Base-by-base conservation (phyloP, 2,113 vertebrate genomes). In the Rhabdornis inornatus region DNA sequence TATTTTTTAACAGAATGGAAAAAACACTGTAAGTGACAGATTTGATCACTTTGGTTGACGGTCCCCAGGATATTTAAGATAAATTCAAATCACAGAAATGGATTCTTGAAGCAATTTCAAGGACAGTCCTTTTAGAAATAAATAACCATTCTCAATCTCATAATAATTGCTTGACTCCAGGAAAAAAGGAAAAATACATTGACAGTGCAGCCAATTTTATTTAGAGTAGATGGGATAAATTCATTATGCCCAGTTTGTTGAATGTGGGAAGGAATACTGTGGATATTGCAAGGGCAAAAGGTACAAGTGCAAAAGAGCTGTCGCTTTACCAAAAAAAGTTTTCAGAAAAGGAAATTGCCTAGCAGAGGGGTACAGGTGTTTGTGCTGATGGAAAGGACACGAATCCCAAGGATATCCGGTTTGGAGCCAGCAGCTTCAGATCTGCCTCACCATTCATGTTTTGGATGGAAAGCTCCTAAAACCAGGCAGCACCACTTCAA, bases 51-150 rank as follows among this genome's bases (percentile, higher is more conserved):
- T 87, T 13, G 3, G 11, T 28, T 90, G 63, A 65, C 60, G 77
- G 56, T 91, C 93, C 57, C 8, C 57, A 80, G 33, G 50, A 61
- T 86, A 44, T 55, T 87, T 63, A 83, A 85, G 83, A 83, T 7
- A 70, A 59, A 57, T 63, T 69, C 21, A 12, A 33, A 23, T 27
- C 6, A 14, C 17, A 42, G n/a, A 82, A 92, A 76, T 61, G 39
- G 39, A 61, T 94, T 79, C 13, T 55, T 84, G 30, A 69, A 68
- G 72, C 31, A 78, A 92, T 84, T 82, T 95, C 30, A 72, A 80
- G 70, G 77, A 61, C 18, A 83, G 74, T 17, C 14, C 6, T 31
- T 79, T 71, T 30, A 76, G 45, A 83, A 96, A 39, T n/a, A 21
- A 16, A 30, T 50, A 39, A 50, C 24, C 9, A 4, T 53, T n/a